Evolutionary conservation across 2,797 vertebrate genomes (phyloP), one percentile per base, ranked within the genome.

Genomic region (Diceros bicornis): DNA sequence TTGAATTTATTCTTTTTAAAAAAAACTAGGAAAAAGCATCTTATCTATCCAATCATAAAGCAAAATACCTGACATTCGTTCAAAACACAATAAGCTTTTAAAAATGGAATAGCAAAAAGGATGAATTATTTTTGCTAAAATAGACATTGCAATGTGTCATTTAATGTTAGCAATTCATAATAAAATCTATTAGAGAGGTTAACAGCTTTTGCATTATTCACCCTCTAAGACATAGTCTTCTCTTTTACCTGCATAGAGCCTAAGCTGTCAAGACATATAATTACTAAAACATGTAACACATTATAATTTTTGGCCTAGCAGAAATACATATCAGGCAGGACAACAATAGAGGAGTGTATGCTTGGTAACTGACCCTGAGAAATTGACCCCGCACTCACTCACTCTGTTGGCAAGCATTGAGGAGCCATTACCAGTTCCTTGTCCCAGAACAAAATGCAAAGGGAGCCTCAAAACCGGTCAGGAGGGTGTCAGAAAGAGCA

Each of bases 11-110:
- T 61, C 29, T 89, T 4, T 62, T 61, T 74, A 87, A 94, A 92
- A 27, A 27, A 59, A 93, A 61, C 0, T 12, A 37, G 13, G 14
- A 27, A 74, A 27, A 17, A 61, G 17, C 47, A 29, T 66, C 17
- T 71, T 92, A 74, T 72, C 6, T 75, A 37, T 77, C 2, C 12
- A 92, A 50, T 62, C 1, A 94, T 52, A 61, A 88, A 44, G 21
- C 4, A 92, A 83, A 97, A 75, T 85, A 86, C 1, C 20, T 82
- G 34, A 1, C 13, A 84, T 57, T 71, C 21, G 47, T 23, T 68
- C 44, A 83, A 95, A 89, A 29, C 17, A 64, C 12, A 52, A 29
- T 74, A 84, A 59, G 2, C 13, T 68, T 96, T 96, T 47, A 86
- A 89, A 89, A 74, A 17, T 64, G 7, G 59, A 44, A 79, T 16